Percentiles rank a stretch among this genome's conserved stretches.
phyloP scores from a whole-genome alignment of 2,797 vertebrate genomes.

The Syngnathus rostellatus region DNA sequence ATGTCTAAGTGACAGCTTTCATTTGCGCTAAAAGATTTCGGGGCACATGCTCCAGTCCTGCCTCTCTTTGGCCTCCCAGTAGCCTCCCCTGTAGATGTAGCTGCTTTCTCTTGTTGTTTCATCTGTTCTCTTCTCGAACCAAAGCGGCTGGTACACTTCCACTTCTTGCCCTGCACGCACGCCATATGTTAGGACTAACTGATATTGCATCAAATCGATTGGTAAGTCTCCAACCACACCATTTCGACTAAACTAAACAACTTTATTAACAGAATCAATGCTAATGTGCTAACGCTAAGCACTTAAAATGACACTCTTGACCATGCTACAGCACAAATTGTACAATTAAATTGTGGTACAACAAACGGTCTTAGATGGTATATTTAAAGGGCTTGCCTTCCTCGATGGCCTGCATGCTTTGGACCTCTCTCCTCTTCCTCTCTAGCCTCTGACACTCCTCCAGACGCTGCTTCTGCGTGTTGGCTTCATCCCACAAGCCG shows the following conservation, averaged over 20 bases:
- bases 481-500: constrained; percentile 91
- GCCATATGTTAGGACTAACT: background rate
- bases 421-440: constrained; percentile 79
- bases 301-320: background rate
- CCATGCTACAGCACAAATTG: too few relatives aligned
- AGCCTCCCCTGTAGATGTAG: constrained; percentile 86
- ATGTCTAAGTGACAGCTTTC: background rate
- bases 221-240: background rate
- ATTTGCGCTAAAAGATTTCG: constrained; percentile 77
- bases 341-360: background rate
- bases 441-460: constrained; percentile 84
- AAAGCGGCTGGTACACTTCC: constrained; percentile 77
- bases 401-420: constrained; percentile 74
- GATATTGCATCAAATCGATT: background rate
- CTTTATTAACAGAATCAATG: background rate
- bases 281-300: background rate
- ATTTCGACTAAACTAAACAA: background rate
- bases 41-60: constrained; percentile 86
- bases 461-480: constrained; percentile 83
- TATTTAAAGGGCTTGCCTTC: constrained; percentile 66
- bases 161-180: constrained; percentile 75
- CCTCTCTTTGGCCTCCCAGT: constrained; percentile 93
- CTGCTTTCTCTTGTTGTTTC: constrained; percentile 74
- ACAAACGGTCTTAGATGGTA: background rate
- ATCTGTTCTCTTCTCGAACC: constrained; percentile 88